Conservation (phyloP, 2,888 invertebrate species). For the Scaptomyza caliginosa region DNA sequence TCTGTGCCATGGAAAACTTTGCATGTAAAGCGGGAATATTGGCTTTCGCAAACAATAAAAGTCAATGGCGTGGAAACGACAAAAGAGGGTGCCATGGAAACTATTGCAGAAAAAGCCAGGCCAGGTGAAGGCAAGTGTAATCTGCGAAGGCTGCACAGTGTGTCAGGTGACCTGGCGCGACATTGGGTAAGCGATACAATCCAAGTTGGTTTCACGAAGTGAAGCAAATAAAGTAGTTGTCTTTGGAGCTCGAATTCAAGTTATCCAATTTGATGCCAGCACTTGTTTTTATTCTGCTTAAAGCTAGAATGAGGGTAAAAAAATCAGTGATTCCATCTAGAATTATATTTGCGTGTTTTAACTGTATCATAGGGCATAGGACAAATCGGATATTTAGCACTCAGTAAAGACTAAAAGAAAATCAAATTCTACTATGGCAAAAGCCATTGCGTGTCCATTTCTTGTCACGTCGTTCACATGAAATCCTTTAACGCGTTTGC, state of each 20-base stretch:
- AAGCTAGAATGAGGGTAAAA: no score
- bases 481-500: slow-evolving; percentile 56
- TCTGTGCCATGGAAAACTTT: slow-evolving; percentile 31
- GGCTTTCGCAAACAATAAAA: slow-evolving; percentile 58
- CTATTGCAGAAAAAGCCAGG: neutral
- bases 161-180: neutral
- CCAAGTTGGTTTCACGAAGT: neutral
- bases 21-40: slow-evolving; percentile 30
- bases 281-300: neutral
- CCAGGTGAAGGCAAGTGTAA: neutral
- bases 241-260: neutral
- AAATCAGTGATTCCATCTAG: no score
- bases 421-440: neutral
- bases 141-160: neutral
- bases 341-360: neutral
- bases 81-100: slow-evolving; percentile 2
- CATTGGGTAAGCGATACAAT: neutral
- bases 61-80: slow-evolving; percentile 44
- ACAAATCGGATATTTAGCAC: neutral
- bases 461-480: slow-evolving; percentile 53
- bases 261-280: neutral
- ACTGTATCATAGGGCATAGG: neutral
- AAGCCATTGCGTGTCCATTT: neutral
- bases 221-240: neutral
- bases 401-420: neutral